These are phyloP conservation scores for Strongylocentrotus purpuratus DNA, from an alignment of 35 echinoderm and acorn worm genomes.

Conservation along the genomic window DNA sequence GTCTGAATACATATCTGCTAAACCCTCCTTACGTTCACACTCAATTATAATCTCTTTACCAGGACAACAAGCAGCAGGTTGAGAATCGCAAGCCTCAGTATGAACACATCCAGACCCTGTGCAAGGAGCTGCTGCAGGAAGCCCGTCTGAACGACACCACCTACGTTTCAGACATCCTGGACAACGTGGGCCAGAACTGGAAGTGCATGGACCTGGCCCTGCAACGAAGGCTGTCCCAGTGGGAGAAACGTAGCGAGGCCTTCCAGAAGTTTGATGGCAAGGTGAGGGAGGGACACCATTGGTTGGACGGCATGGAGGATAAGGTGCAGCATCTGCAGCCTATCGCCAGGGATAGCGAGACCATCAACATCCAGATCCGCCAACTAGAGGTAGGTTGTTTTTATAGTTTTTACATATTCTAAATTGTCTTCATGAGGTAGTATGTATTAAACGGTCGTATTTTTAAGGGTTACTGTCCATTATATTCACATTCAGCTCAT, in stretches of 20 bases:
- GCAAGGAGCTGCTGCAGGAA: constrained; percentile 80
- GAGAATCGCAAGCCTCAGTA: constrained; percentile 76
- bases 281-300: constrained; percentile 60
- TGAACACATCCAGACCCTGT: constrained; percentile 82
- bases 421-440: too few relatives aligned
- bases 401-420: background rate
- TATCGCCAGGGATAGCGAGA: constrained; percentile 84
- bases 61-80: constrained; percentile 91
- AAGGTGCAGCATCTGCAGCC: constrained; percentile 76
- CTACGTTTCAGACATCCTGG: constrained; percentile 84
- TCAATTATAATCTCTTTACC: background rate
- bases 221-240: constrained; percentile 58
- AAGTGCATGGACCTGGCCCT: constrained; percentile 63
- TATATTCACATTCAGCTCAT: background rate
- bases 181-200: constrained; percentile 90
- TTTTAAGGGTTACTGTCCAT: too few relatives aligned
- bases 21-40: background rate
- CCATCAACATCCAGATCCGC: constrained; percentile 92
- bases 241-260: constrained; percentile 81
- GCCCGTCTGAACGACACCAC: constrained; percentile 74
- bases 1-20: too few relatives aligned
- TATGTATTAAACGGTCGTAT: too few relatives aligned
- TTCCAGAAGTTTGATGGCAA: constrained; percentile 78
- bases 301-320: constrained; percentile 90
- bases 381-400: constrained; percentile 74